phyloP scores from a whole-genome alignment of 2,888 invertebrate species.

The Rotaria sp. region DNA sequence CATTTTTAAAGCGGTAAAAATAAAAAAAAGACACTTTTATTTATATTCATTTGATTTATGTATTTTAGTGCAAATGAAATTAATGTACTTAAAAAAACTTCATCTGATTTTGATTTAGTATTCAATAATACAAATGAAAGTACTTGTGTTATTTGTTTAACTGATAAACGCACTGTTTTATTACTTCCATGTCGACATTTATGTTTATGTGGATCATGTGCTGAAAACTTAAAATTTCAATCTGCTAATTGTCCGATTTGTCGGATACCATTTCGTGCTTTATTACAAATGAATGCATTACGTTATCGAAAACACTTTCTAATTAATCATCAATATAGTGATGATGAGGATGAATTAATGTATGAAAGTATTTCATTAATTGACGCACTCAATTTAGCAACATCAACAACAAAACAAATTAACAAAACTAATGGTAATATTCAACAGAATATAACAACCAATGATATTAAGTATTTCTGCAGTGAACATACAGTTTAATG shows the following conservation, averaged over 20 bases:
- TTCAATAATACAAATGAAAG: conserved; percentile 81
- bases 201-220: conserved; percentile 91
- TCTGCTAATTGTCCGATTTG: conserved; percentile 98
- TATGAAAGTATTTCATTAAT: neutral
- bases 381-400: neutral
- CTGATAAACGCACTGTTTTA: conserved; percentile 88
- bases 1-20: neutral
- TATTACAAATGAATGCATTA: conserved; percentile 75
- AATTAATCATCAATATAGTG: neutral
- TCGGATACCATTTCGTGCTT: conserved; percentile 90
- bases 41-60: neutral
- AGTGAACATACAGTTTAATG: neutral
- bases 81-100: neutral
- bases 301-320: neutral
- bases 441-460: neutral
- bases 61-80: neutral
- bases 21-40: neutral
- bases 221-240: conserved; percentile 70
- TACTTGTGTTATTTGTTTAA: conserved; percentile 99
- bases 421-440: neutral
- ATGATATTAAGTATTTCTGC: neutral
- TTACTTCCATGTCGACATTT: conserved; percentile 93
- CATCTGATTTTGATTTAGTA: neutral
- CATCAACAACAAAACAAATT: neutral
- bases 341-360: neutral